Conservation (phyloP, 2,888 invertebrate species). For the Drosophila bunnanda region DNA sequence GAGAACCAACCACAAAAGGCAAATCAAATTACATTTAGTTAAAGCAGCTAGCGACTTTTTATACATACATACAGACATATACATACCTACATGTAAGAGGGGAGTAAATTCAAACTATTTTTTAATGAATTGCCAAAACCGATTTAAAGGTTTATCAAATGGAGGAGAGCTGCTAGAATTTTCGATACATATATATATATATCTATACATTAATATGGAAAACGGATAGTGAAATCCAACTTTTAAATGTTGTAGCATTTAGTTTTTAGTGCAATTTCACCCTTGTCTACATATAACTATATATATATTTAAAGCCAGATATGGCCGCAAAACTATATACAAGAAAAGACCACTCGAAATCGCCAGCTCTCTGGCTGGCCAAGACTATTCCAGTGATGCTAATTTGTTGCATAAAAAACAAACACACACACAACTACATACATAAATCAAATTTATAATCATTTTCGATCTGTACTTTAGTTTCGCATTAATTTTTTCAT, state of each 20-base stretch:
- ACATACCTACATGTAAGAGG: conserved; percentile 16
- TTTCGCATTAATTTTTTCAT: conserved; percentile 52
- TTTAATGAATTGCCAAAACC: conserved; percentile 67
- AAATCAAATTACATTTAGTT: conserved; percentile 69
- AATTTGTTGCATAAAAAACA: conserved; percentile 76
- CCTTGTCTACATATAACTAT: conserved; percentile 62
- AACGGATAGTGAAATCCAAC: conserved; percentile 50
- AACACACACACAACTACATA: conserved; percentile 32
- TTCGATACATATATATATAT: conserved; percentile 52
- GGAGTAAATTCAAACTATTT: conserved; percentile 56
- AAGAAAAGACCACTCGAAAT: conserved; percentile 69
- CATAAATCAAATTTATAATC: conserved; percentile 73
- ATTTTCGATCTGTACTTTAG: conserved; percentile 53
- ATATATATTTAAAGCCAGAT: conserved; percentile 34
- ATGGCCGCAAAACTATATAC: conserved; percentile 37
- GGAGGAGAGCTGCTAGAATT: conserved; percentile 71
- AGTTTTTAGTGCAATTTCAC: conserved; percentile 80
- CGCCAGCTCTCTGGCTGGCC: conserved; percentile 52
- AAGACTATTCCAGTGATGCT: conserved; percentile 78
- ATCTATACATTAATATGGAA: conserved; percentile 34
- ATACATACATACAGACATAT: conserved; percentile 35
- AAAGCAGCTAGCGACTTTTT: conserved; percentile 51
- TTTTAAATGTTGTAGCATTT: conserved; percentile 81
- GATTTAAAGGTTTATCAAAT: conserved; percentile 53
- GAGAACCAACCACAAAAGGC: conserved; percentile 29